Conservation (phyloP, 2,113 vertebrate species). For the Sarotherodon lohbergeri region DNA sequence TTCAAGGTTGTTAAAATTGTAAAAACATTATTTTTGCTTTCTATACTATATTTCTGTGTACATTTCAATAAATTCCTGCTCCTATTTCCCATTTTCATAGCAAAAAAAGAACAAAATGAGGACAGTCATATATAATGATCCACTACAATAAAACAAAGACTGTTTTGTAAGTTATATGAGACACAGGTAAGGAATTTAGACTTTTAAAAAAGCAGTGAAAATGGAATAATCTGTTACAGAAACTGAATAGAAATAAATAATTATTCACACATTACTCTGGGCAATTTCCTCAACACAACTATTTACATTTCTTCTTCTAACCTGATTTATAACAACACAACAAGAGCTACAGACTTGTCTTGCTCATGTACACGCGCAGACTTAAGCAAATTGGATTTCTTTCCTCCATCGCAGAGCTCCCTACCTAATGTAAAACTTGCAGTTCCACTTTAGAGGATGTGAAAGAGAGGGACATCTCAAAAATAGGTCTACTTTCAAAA, state of each 20-base stretch:
- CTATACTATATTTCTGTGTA: neutral
- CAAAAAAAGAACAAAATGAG: neutral
- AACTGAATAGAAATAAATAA: neutral
- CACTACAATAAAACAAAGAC: neutral
- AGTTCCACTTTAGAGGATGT: neutral
- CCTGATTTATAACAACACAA: neutral
- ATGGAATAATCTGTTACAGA: neutral
- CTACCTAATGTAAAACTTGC: neutral
- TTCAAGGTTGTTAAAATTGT: neutral
- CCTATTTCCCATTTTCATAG: neutral
- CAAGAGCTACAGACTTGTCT: neutral
- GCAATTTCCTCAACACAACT: neutral
- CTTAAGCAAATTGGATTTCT: conserved; percentile 1
- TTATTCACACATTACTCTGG: neutral
- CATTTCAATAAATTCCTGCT: neutral
- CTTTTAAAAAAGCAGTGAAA: neutral
- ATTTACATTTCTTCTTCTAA: neutral
- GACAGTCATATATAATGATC: neutral
- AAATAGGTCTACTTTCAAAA: neutral
- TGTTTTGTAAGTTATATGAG: neutral
- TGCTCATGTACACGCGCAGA: neutral
- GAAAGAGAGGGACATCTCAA: neutral
- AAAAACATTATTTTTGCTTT: neutral
- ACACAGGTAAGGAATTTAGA: neutral
- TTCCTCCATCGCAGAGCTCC: neutral